Evolutionary conservation across 1,140 invertebrate genomes (phyloP).

Genomic region (Cotesia chilonis): DNA sequence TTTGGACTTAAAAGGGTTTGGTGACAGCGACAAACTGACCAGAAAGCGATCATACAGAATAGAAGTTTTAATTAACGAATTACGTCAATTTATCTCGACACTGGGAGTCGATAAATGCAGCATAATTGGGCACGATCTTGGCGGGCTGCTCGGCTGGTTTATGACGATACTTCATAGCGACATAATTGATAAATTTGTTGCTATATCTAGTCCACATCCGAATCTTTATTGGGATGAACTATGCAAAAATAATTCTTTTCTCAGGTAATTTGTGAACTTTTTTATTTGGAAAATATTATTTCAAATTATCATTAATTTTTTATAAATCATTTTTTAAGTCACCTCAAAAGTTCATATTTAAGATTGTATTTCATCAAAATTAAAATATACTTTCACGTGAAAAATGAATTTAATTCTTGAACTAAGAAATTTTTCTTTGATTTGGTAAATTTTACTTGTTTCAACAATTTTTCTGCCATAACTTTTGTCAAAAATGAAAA

Average conservation of each 20-base stretch:
- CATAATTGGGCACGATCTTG: slow-evolving; percentile 84
- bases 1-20: slow-evolving; percentile 83
- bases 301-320: too few species aligned
- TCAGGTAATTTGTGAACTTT: slow-evolving; percentile 63
- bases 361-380: too few species aligned
- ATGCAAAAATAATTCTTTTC: slow-evolving; percentile 66
- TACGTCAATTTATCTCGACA: slow-evolving; percentile 74
- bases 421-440: too few species aligned
- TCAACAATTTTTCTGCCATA: too few species aligned
- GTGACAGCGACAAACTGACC: slow-evolving; percentile 82
- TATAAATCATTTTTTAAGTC: too few species aligned
- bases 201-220: slow-evolving; percentile 81
- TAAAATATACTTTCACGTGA: too few species aligned
- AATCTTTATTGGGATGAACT: slow-evolving; percentile 72
- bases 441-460: too few species aligned
- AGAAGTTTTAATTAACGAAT: slow-evolving; percentile 72
- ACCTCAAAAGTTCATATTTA: too few species aligned
- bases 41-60: slow-evolving; percentile 71
- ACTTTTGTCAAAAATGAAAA: too few species aligned
- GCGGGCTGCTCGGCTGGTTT: slow-evolving; percentile 79
- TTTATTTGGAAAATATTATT: too few species aligned
- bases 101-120: slow-evolving; percentile 70
- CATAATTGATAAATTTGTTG: slow-evolving; percentile 76
- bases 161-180: slow-evolving; percentile 74
- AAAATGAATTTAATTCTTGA: too few species aligned